Base-by-base conservation (phyloP, 2,888 invertebrate genomes). In the Pilophorus perplexus region DNA sequence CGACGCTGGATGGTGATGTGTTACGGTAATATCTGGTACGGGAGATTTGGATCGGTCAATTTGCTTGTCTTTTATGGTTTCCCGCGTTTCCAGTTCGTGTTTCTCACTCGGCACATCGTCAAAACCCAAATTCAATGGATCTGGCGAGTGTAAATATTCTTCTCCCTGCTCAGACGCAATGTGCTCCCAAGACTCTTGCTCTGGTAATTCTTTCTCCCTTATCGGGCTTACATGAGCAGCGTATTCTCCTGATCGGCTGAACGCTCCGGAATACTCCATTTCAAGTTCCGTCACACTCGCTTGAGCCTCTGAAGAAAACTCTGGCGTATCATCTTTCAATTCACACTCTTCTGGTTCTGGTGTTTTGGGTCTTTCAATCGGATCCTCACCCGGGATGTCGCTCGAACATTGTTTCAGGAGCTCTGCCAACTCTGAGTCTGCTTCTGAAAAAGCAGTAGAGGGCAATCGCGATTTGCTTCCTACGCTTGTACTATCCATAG, bases 1-100 rank as follows among this genome's bases (percentile, higher is more conserved):
- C 76, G 82, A 78, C n/a, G n/a, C n/a, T n/a, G n/a, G n/a, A n/a
- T n/a, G n/a, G 72, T 83, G 83, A 80, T 84, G 84, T 4, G 84
- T 84, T 16, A 84, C 80, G 72, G 81, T 84, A 66, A 84, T 84
- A 72, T 82, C 83, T n/a, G 84, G 84, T 67, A 84, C 81, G 14
- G 84, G 84, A 73, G 84, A 84, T 22, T 46, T 62, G 28, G 62
- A 46, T 73, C 70, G 72, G 50, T 77, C 74, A 70, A 74, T 73
- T 8, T 78, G 72, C 72, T 79, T 73, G 69, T 74, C 73, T 70
- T 73, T 76, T 44, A 74, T 72, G 6, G 74, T 73, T 72, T 80
- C 79, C 67, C 78, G 74, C 18, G 79, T 77, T 76, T 81, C 80
- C 59, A 79, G 72, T 74, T 81, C 80, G 70, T 78, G 78, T 72